Conservation (phyloP, 2,888 invertebrate species). For the Danaus chrysippus region DNA sequence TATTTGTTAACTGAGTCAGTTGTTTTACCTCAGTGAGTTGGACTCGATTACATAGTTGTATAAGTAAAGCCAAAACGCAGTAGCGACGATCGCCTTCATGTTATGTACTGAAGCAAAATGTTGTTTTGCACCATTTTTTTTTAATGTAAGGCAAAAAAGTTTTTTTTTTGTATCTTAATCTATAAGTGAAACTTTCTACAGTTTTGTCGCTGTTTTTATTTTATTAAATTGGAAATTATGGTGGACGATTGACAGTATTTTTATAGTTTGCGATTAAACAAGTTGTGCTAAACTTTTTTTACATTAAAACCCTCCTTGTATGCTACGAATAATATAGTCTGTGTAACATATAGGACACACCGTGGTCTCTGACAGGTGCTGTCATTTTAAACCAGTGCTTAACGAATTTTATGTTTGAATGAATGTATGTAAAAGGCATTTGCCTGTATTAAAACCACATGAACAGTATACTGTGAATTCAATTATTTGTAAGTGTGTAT, state of each 20-base stretch:
- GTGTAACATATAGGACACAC: too few species aligned
- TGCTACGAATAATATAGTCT: too few species aligned
- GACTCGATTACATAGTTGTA: slow-evolving; percentile 6
- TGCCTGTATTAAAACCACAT: too few species aligned
- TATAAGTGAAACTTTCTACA: slow-evolving; percentile 27
- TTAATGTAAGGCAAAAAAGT: slow-evolving; percentile 19
- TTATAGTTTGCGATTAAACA: too few species aligned
- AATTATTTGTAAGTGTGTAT: slow-evolving; percentile 4
- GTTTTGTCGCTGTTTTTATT: slow-evolving; percentile 28
- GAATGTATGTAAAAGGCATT: too few species aligned
- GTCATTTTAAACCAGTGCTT: too few species aligned
- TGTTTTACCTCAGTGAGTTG: background rate
- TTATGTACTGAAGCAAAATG: slow-evolving; percentile 24
- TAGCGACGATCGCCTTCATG: slow-evolving; percentile 14
- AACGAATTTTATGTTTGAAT: too few species aligned
- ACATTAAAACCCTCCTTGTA: too few species aligned
- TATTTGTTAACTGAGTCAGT: slow-evolving; percentile 2
- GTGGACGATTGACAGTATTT: too few species aligned
- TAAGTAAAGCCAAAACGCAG: slow-evolving; percentile 21
- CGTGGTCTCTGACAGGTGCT: too few species aligned
- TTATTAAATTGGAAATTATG: slow-evolving; percentile 10
- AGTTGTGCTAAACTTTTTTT: too few species aligned
- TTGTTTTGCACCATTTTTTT: slow-evolving; percentile 26
- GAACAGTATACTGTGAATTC: background rate
- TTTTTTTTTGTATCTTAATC: slow-evolving; percentile 30